Conservation (phyloP, 1,140 invertebrate species). For the Micrasema longulum region DNA sequence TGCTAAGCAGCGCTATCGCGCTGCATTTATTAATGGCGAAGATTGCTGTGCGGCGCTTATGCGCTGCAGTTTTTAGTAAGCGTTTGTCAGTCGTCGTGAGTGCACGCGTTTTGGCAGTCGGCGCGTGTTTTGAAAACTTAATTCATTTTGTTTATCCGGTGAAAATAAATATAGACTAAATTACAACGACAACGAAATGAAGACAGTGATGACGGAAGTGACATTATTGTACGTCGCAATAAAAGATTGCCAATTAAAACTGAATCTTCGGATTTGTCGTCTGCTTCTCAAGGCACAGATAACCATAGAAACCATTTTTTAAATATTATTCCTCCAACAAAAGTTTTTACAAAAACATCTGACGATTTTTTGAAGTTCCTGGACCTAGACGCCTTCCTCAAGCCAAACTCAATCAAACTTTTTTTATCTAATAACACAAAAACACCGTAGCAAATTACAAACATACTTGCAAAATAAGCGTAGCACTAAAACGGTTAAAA, state of each 20-base stretch:
- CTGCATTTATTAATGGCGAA: no score
- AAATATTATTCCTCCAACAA: neutral
- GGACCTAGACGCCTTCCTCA: conserved; percentile 9
- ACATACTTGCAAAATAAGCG: no score
- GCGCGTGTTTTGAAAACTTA: no score
- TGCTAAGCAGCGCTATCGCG: no score
- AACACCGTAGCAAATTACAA: no score
- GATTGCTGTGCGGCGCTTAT: no score
- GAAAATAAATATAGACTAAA: conserved; percentile 17
- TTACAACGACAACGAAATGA: neutral
- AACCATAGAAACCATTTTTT: neutral
- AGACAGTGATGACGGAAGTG: conserved; percentile 28
- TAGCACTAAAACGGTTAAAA: conserved; percentile 2
- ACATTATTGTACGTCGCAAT: conserved; percentile 27
- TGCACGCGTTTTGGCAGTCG: no score
- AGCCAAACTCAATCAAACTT: neutral
- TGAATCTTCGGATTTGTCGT: conserved; percentile 12
- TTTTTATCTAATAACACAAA: no score
- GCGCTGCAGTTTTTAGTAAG: no score
- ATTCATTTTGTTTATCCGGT: conserved; percentile 14
- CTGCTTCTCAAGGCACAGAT: neutral
- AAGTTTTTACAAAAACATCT: neutral
- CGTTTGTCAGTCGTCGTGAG: no score
- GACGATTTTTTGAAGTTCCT: neutral
- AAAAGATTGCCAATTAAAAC: conserved; percentile 9